Percentiles rank a stretch among this genome's conserved stretches.
phyloP scores from a whole-genome alignment of 2,888 invertebrate genomes.

The Xanthostigma xanthostigma region DNA sequence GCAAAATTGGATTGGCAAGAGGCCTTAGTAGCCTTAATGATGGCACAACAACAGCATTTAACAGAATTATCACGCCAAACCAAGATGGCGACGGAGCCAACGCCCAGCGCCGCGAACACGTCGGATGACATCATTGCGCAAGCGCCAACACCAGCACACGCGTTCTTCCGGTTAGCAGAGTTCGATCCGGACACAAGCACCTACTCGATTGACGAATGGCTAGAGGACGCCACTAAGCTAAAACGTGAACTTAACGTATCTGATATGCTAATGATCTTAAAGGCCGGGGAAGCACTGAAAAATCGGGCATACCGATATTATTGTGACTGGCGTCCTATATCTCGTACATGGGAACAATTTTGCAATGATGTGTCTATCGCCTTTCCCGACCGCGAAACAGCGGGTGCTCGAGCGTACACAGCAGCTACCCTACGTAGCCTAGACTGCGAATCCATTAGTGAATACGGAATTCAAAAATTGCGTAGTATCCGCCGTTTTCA shows the following conservation, averaged over 20 bases:
- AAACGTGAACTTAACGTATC: slow-evolving; percentile 12
- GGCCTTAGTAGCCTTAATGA: too few species aligned
- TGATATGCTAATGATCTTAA: slow-evolving; percentile 12
- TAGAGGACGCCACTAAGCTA: slow-evolving; percentile 11
- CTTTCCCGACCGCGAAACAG: slow-evolving; percentile 14
- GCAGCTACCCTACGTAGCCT: slow-evolving; percentile 11
- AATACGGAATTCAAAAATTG: slow-evolving; percentile 10
- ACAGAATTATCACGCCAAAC: too few species aligned
- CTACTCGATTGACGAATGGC: slow-evolving; percentile 12
- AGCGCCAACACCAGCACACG: background rate
- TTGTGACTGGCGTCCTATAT: slow-evolving; percentile 12
- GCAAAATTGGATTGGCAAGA: too few species aligned
- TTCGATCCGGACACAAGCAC: background rate
- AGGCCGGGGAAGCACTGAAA: slow-evolving; percentile 13
- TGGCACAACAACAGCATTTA: too few species aligned
- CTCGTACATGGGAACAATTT: slow-evolving; percentile 12
- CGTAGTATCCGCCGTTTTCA: slow-evolving; percentile 7
- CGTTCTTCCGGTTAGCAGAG: background rate
- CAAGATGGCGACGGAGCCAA: too few species aligned
- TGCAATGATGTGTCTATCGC: slow-evolving; percentile 11
- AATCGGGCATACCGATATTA: slow-evolving; percentile 11
- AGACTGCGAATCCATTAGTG: slow-evolving; percentile 10
- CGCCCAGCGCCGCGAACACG: too few species aligned
- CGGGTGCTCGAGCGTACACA: slow-evolving; percentile 12
- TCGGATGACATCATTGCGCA: background rate